Conservation (phyloP, 2,888 invertebrate genomes). For the Agelastica alni region DNA sequence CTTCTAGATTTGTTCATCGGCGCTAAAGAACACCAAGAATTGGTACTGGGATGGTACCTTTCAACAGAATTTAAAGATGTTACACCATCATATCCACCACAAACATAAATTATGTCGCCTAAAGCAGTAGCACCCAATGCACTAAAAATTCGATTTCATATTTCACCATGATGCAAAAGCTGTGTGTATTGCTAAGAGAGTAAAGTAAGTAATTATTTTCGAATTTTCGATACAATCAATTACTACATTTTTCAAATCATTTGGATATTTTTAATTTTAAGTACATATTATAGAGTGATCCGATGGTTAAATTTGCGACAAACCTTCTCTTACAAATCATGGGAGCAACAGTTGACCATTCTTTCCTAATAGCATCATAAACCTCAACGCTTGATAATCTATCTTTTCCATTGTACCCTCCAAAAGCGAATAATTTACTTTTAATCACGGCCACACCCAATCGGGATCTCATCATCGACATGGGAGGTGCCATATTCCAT, state of each 20-base stretch:
- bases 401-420: slow-evolving; percentile 84
- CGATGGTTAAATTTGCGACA: no score
- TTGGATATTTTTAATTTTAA: no score
- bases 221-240: no score
- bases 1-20: slow-evolving; percentile 69
- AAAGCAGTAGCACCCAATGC: slow-evolving; percentile 82
- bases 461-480: slow-evolving; percentile 81
- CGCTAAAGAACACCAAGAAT: slow-evolving; percentile 75
- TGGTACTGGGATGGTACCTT: slow-evolving; percentile 74
- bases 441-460: slow-evolving; percentile 84
- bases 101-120: slow-evolving; percentile 79
- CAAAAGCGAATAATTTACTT: slow-evolving; percentile 78
- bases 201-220: no score
- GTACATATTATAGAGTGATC: no score
- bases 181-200: no score
- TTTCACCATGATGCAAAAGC: no score
- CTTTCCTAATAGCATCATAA: slow-evolving; percentile 72
- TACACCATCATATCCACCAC: slow-evolving; percentile 84
- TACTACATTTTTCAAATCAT: no score
- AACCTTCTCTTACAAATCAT: slow-evolving; percentile 83
- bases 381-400: slow-evolving; percentile 83
- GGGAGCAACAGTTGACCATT: slow-evolving; percentile 77
- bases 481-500: slow-evolving; percentile 79
- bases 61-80: slow-evolving; percentile 83
- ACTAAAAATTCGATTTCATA: slow-evolving; percentile 60